A percentile compares a stretch with the other conserved stretches of the same genome.
phyloP scores from a whole-genome alignment of 2,113 vertebrate genomes.

The Corvus moneduloides region DNA sequence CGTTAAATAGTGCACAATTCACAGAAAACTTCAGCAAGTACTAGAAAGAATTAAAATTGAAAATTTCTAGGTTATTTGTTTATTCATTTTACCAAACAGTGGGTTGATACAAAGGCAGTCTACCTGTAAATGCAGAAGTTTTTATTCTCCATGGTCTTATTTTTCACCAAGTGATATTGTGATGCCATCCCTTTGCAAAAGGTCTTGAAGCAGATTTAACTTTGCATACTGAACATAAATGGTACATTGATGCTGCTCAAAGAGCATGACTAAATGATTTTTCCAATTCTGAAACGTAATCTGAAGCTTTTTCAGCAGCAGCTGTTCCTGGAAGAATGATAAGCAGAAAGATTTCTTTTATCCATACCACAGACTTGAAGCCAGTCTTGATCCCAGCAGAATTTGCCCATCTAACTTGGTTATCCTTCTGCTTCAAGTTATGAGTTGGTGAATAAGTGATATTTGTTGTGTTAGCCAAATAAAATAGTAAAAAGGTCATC shows the following conservation, averaged over 20 bases:
- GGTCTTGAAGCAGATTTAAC: not conserved
- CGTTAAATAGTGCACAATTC: not conserved
- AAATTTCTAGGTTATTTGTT: not conserved
- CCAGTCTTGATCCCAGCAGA: not conserved
- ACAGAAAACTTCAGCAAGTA: not conserved
- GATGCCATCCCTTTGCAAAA: not conserved
- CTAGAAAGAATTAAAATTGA: not conserved
- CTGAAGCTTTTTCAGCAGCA: not conserved
- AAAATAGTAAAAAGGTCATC: not conserved
- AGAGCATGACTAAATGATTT: not conserved
- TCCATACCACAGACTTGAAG: not conserved
- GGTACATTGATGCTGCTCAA: not conserved
- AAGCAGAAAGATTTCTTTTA: not conserved
- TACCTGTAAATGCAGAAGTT: not conserved
- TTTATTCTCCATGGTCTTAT: not conserved
- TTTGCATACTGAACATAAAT: not conserved
- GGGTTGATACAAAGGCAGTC: not conserved
- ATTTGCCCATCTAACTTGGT: not conserved
- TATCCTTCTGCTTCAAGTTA: not conserved
- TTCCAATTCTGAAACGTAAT: not conserved
- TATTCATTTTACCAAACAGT: not conserved
- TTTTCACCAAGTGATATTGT: not conserved
- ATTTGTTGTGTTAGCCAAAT: not conserved
- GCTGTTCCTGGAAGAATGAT: not conserved
- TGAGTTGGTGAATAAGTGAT: not conserved